These are phyloP conservation scores for Pandemis cinnamomeana DNA, from an alignment of 2,888 invertebrate species.

Conservation along the genomic window DNA sequence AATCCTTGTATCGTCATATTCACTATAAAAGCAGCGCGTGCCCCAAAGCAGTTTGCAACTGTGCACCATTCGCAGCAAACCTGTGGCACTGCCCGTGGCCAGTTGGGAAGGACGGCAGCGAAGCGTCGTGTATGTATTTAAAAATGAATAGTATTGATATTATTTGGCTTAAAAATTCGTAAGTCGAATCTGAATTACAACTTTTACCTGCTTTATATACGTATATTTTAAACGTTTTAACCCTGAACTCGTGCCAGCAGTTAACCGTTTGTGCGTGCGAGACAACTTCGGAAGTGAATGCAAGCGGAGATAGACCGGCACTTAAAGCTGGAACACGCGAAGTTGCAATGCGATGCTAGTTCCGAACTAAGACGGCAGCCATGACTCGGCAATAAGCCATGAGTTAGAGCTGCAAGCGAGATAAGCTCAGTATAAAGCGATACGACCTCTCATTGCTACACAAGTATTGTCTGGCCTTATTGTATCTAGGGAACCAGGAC, in stretches of 20 bases:
- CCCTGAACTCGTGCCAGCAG: slow-evolving; percentile 13
- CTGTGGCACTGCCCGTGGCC: too few species aligned
- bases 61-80: too few species aligned
- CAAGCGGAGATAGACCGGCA: slow-evolving; percentile 33
- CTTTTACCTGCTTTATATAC: background rate
- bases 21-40: too few species aligned
- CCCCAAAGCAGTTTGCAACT: too few species aligned
- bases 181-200: too few species aligned
- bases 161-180: too few species aligned
- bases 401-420: slow-evolving; percentile 36
- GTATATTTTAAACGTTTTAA: background rate
- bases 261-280: slow-evolving; percentile 12
- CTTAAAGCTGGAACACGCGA: slow-evolving; percentile 33
- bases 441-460: slow-evolving; percentile 14
- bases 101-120: too few species aligned
- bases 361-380: slow-evolving; percentile 31
- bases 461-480: slow-evolving; percentile 1
- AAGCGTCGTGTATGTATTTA: too few species aligned
- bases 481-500: slow-evolving; percentile 1
- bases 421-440: slow-evolving; percentile 30
- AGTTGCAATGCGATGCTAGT: slow-evolving; percentile 25
- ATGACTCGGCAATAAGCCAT: slow-evolving; percentile 37
- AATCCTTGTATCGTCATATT: too few species aligned
- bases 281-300: slow-evolving; percentile 35
- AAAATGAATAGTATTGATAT: too few species aligned